A percentile compares a stretch with the other conserved stretches of the same genome.
Conservation (phyloP, 2,888 invertebrate genomes). For the Alsophila aescularia region DNA sequence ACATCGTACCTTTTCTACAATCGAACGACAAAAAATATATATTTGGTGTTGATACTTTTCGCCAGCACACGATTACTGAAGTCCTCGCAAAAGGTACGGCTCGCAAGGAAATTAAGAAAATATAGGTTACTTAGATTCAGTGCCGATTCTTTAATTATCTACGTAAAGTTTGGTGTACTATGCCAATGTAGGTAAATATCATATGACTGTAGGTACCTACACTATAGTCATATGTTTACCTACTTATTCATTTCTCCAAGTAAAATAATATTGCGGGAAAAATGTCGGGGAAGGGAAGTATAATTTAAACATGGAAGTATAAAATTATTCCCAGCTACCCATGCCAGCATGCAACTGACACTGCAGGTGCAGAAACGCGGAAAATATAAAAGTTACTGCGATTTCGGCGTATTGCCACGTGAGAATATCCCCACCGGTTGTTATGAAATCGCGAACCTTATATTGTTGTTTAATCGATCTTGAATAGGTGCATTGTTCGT, state of each 20-base stretch:
- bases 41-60: not conserved
- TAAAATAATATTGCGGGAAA: too few species aligned
- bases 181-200: too few species aligned
- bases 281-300: not conserved
- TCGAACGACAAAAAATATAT: not conserved
- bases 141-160: too few species aligned
- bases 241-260: not conserved
- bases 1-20: not conserved
- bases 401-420: conserved; percentile 57
- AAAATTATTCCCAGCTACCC: conserved; percentile 28
- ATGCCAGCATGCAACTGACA: conserved; percentile 27
- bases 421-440: conserved; percentile 71
- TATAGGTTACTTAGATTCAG: too few species aligned
- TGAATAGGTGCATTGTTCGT: conserved; percentile 69
- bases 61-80: not conserved
- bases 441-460: conserved; percentile 70
- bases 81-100: not conserved
- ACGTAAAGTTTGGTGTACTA: too few species aligned
- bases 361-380: conserved; percentile 53
- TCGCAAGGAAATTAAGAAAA: too few species aligned
- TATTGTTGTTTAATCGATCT: conserved; percentile 70
- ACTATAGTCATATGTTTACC: too few species aligned
- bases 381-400: conserved; percentile 27
- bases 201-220: not conserved
- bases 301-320: conserved; percentile 7